A percentile compares a stretch with the other conserved stretches of the same genome.
phyloP scores from a whole-genome alignment of 2,888 invertebrate species.

The Oscheius sp. region DNA sequence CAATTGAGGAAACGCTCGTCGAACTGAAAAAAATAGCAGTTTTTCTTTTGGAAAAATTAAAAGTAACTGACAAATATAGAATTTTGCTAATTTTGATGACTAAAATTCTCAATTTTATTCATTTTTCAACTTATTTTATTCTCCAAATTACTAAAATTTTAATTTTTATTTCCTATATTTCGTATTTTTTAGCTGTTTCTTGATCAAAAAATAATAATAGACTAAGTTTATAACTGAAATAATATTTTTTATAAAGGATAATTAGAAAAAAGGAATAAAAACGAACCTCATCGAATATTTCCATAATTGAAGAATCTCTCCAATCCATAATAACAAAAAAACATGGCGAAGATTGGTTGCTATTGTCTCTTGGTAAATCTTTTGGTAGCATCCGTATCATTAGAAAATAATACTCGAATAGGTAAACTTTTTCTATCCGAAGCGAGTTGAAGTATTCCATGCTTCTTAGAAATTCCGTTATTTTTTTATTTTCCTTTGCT shows the following conservation, averaged over 20 bases:
- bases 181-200: too few relatives aligned
- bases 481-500: constrained; percentile 36
- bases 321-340: constrained; percentile 59
- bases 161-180: too few relatives aligned
- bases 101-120: too few relatives aligned
- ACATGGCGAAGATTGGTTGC: constrained; percentile 21
- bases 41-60: too few relatives aligned
- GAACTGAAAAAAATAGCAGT: constrained; percentile 32
- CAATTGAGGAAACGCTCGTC: constrained; percentile 27
- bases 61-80: too few relatives aligned
- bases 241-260: too few relatives aligned
- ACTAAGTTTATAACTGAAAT: too few relatives aligned
- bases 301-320: constrained; percentile 44
- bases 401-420: constrained; percentile 30
- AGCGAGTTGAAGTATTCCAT: constrained; percentile 2
- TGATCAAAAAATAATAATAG: too few relatives aligned
- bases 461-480: constrained; percentile 43
- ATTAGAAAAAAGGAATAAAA: not conserved
- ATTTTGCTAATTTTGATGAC: too few relatives aligned
- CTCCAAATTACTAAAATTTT: too few relatives aligned
- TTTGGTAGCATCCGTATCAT: constrained; percentile 37
- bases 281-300: constrained; percentile 36
- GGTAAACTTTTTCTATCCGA: constrained; percentile 14
- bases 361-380: constrained; percentile 13
- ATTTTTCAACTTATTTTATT: too few relatives aligned